phyloP scores from a whole-genome alignment of 2,888 invertebrate species.

The Synanthedon andrenaeformis region DNA sequence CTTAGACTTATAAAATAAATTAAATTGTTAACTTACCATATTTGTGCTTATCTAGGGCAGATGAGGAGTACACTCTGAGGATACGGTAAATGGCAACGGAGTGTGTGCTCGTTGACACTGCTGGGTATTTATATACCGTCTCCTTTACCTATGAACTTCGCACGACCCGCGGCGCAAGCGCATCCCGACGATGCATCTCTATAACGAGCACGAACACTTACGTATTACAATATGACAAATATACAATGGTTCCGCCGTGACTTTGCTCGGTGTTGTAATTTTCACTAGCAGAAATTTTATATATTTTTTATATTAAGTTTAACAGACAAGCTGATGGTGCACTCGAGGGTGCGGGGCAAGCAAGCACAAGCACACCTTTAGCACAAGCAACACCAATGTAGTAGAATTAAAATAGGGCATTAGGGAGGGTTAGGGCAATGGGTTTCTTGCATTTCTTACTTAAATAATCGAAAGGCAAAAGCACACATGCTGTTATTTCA shows the following conservation, averaged over 20 bases:
- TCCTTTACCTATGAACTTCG: slow-evolving; percentile 68
- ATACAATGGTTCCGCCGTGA: slow-evolving; percentile 14
- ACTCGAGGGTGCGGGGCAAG: no score
- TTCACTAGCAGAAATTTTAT: no score
- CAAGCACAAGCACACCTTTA: no score
- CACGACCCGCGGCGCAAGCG: slow-evolving; percentile 38
- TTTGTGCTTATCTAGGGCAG: slow-evolving; percentile 14
- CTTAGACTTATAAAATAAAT: no score
- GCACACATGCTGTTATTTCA: no score
- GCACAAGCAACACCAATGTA: no score
- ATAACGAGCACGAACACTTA: slow-evolving; percentile 14
- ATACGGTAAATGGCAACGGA: slow-evolving; percentile 40
- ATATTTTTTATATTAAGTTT: no score
- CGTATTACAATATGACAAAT: slow-evolving; percentile 11
- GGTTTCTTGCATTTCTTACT: no score
- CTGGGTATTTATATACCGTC: slow-evolving; percentile 59
- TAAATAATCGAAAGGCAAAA: no score
- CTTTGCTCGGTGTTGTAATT: neutral
- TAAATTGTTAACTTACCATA: neutral
- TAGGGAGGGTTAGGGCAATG: no score
- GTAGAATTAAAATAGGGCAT: no score
- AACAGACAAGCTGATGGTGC: no score
- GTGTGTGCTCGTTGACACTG: slow-evolving; percentile 59
- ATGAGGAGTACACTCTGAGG: slow-evolving; percentile 26
- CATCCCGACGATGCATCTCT: slow-evolving; percentile 44